Conservation (phyloP, 64 coral and sea anemone genomes). For the Dendronephthya gigantea region DNA sequence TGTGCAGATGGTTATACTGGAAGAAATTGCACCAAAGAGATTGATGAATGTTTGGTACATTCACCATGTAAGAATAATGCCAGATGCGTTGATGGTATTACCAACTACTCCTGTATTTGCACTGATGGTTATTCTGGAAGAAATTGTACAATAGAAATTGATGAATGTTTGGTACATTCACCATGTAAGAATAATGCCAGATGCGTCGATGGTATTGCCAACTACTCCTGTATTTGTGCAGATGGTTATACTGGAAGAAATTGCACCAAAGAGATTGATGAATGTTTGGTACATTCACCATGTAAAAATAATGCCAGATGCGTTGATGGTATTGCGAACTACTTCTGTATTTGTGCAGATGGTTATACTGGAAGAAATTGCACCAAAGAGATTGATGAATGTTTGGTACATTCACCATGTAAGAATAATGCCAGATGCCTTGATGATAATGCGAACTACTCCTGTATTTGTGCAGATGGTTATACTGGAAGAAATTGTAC, state of each 20-base stretch:
- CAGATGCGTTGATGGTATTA: slow-evolving; percentile 19
- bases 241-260: slow-evolving; percentile 26
- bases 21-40: neutral
- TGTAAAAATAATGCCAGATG: slow-evolving; percentile 36
- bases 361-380: neutral
- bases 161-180: neutral
- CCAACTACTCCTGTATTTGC: slow-evolving; percentile 27
- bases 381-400: neutral
- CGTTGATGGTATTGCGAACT: slow-evolving; percentile 18
- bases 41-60: slow-evolving; percentile 7
- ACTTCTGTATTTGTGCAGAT: neutral
- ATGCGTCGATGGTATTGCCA: slow-evolving; percentile 21
- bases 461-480: slow-evolving; percentile 20
- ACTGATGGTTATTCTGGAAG: slow-evolving; percentile 22
- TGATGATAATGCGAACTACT: neutral
- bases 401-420: neutral
- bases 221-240: slow-evolving; percentile 24
- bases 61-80: slow-evolving; percentile 14
- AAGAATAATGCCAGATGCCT: neutral
- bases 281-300: slow-evolving; percentile 17
- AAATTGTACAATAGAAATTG: neutral
- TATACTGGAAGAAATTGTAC: slow-evolving; percentile 40
- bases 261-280: slow-evolving; percentile 30
- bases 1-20: neutral
- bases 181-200: slow-evolving; percentile 22